Conservation (phyloP, 2,888 invertebrate species). For the Sisyra nigra region DNA sequence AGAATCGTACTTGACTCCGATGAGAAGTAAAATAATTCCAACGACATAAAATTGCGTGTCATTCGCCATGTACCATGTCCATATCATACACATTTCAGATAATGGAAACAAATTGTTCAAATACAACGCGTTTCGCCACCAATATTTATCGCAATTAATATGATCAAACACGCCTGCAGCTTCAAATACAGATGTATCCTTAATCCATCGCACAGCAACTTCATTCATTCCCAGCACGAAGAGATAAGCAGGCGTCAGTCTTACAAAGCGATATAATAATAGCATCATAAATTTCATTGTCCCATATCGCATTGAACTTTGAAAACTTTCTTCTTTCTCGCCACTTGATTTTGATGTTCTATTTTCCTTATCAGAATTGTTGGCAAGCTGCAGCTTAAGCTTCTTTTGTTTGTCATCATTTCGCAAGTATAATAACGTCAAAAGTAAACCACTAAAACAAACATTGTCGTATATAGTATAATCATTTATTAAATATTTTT, state of each 20-base stretch:
- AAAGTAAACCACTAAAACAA: constrained; percentile 43
- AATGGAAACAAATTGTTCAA: constrained; percentile 66
- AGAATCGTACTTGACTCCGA: constrained; percentile 46
- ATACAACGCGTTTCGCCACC: constrained; percentile 76
- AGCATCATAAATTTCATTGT: constrained; percentile 31
- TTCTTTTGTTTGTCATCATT: constrained; percentile 36
- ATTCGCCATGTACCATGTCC: constrained; percentile 73
- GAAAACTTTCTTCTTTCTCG: constrained; percentile 28
- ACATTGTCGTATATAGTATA: not conserved
- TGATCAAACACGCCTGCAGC: constrained; percentile 48
- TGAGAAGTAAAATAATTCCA: constrained; percentile 43
- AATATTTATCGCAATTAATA: constrained; percentile 55
- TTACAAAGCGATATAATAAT: constrained; percentile 46
- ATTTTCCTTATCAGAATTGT: no score
- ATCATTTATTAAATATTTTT: not conserved
- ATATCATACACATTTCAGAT: constrained; percentile 63
- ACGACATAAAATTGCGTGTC: constrained; percentile 64
- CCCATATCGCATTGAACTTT: constrained; percentile 18
- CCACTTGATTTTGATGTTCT: constrained; percentile 15
- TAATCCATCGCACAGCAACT: constrained; percentile 50
- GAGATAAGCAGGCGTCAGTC: constrained; percentile 68
- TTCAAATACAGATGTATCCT: constrained; percentile 56
- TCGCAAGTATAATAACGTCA: constrained; percentile 54
- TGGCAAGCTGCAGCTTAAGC: constrained; percentile 17
- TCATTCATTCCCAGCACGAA: constrained; percentile 63